These are phyloP conservation scores for Elachura formosa DNA, from an alignment of 2,113 vertebrate species.

Conservation along the genomic window DNA sequence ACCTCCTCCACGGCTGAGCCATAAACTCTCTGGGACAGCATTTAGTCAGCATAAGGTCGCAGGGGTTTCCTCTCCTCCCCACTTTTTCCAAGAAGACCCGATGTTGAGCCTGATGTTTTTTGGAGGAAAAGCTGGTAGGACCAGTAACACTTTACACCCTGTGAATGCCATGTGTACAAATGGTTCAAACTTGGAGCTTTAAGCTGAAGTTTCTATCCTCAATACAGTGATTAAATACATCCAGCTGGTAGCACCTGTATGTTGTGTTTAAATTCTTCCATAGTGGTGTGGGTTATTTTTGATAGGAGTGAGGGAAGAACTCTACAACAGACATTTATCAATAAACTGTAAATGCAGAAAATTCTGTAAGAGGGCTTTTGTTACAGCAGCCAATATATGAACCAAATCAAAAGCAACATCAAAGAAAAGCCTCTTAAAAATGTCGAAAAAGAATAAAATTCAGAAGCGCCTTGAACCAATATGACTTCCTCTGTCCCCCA, in stretches of 20 bases:
- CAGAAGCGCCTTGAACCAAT: neutral
- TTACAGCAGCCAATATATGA: neutral
- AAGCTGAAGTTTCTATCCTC: neutral
- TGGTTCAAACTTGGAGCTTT: neutral
- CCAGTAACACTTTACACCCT: neutral
- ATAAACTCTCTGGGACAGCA: neutral
- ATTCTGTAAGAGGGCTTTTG: neutral
- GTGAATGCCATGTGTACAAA: neutral
- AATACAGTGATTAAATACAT: neutral
- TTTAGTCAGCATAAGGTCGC: neutral
- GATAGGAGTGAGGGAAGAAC: neutral
- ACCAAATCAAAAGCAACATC: neutral
- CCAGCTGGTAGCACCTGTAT: neutral
- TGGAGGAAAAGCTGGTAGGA: neutral
- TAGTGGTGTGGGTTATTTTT: neutral
- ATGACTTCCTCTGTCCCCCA: accelerated
- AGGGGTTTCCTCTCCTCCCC: neutral
- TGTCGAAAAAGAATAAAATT: neutral
- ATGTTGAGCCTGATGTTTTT: accelerated
- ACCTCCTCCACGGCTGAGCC: neutral
- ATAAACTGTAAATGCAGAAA: neutral
- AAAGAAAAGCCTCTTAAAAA: neutral
- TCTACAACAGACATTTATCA: neutral
- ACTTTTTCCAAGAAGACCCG: neutral
- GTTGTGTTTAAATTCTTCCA: neutral